phyloP scores from a whole-genome alignment of 2,113 vertebrate species.

The Notothenia coriiceps region DNA sequence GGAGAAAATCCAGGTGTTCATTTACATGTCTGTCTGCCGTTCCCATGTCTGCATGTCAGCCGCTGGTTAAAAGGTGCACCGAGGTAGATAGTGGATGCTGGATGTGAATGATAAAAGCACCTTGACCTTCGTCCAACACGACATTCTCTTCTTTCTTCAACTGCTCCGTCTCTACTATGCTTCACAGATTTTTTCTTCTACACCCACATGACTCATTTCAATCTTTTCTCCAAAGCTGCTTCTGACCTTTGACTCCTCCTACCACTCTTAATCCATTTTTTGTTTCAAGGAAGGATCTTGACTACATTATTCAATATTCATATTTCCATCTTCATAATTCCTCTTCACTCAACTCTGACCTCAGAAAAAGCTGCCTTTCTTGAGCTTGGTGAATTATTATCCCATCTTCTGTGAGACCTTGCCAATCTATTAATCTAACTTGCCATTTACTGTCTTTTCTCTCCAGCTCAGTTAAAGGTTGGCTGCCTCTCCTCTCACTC shows the following conservation, averaged over 20 bases:
- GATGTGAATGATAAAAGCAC: constrained; percentile 61
- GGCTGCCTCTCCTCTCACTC: constrained; percentile 82
- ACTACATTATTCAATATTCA: constrained; percentile 79
- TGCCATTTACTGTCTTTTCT: constrained; percentile 84
- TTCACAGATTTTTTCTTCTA: constrained; percentile 48
- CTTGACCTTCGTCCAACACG: constrained; percentile 59
- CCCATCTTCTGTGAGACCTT: constrained; percentile 77
- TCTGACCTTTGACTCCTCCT: constrained; percentile 70
- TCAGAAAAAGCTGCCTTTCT: constrained; percentile 77
- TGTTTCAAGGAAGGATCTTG: constrained; percentile 64
- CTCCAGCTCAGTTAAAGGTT: constrained; percentile 84
- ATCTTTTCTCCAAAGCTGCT: constrained; percentile 53
- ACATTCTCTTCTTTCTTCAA: constrained; percentile 52
- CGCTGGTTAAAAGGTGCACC: constrained; percentile 39
- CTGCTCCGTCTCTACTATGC: constrained; percentile 56
- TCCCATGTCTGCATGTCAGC: constrained; percentile 48
- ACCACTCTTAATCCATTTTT: constrained; percentile 71
- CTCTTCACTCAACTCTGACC: constrained; percentile 81
- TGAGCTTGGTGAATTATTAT: constrained; percentile 80
- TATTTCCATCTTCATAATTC: constrained; percentile 77
- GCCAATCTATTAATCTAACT: constrained; percentile 86
- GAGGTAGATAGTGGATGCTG: constrained; percentile 29
- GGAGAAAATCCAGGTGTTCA: constrained; percentile 80
- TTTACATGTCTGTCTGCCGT: constrained; percentile 72
- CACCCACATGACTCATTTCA: constrained; percentile 67